Base-by-base conservation (phyloP, 2,797 vertebrate species). In the Pitangus sulphuratus region DNA sequence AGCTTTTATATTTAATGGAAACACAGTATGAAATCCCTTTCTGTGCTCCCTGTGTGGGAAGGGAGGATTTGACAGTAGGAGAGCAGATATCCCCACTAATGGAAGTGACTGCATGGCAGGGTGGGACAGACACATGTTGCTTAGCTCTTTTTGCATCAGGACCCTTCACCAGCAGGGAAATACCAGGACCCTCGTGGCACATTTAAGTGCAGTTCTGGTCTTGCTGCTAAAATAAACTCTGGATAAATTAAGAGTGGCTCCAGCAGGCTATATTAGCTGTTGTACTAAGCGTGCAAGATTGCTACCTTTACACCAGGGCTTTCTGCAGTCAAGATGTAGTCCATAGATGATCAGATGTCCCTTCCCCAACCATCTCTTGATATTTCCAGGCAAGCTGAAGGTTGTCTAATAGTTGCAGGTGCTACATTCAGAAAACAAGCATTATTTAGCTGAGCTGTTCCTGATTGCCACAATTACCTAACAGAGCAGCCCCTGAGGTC, bases 1-100 rank as follows among this genome's bases (percentile, higher is more conserved):
- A 85, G 37, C 24, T 96, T 96, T 96, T 92, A 78, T 50, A 19
- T 86, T 85, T 83, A 83, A 64, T 93, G 61, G 57, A 70, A 92
- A 84, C 39, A 39, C 19, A 48, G 57, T 60, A 15, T 68, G 83
- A 77, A 89, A 96, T 89, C 28, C 45, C 89, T 87, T 90, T 42
- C 50, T 50, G 9, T 21, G n/a, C 39, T 50, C 16, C 30, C 53
- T 44, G 21, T 24, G 39, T 84, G 53, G 72, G n/a, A 87, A 85
- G 35, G 14, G 12, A 11, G n/a, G 16, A 39, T 72, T 62, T 86
- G 47, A 11, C 31, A 50, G 22, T 24, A 58, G 57, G 42, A 65
- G 28, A 57, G 25, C 42, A 22, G 44, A 24, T 83, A 61, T 8
- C 5, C 1, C 12, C 25, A 13, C 44, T 71, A 65, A 28, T 64